A percentile compares a stretch with the other conserved stretches of the same genome.
Evolutionary conservation across 2,113 vertebrate species (phyloP).

Genomic region (Oophaga pumilio): DNA sequence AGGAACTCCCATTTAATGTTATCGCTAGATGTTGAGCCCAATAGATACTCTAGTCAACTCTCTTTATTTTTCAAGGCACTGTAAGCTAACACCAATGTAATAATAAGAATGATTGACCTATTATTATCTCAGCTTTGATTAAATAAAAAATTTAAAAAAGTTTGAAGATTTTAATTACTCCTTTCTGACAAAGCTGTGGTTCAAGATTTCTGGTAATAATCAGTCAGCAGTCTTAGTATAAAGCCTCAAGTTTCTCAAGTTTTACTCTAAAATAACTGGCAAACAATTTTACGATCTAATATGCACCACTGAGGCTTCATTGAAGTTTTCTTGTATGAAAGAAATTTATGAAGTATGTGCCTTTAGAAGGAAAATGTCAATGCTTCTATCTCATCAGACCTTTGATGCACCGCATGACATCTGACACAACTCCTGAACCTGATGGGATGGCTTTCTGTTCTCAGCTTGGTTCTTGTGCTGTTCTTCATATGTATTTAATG

Average conservation of each 20-base stretch:
- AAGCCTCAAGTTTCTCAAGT: background rate
- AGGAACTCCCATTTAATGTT: too few relatives aligned
- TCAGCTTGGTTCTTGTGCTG: background rate
- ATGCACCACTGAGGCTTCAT: background rate
- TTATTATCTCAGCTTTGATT: background rate
- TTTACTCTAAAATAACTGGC: background rate
- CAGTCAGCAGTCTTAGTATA: background rate
- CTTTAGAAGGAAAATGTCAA: conserved; percentile 23
- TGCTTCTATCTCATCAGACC: conserved; percentile 13
- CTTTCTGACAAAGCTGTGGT: background rate
- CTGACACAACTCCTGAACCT: background rate
- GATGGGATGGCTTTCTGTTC: background rate
- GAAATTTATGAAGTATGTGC: background rate
- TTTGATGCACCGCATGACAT: conserved; percentile 1
- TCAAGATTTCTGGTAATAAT: background rate
- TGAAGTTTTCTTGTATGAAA: background rate
- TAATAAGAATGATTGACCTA: background rate
- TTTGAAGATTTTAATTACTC: background rate
- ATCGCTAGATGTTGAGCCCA: too few relatives aligned
- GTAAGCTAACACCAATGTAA: background rate
- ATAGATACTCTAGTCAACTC: too few relatives aligned
- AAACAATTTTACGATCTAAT: conserved; percentile 20
- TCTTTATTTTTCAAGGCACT: background rate
- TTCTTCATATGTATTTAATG: background rate
- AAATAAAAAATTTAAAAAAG: background rate